Evolutionary conservation across 2,113 vertebrate genomes (phyloP).

Genomic region (Syngnathus typhle): DNA sequence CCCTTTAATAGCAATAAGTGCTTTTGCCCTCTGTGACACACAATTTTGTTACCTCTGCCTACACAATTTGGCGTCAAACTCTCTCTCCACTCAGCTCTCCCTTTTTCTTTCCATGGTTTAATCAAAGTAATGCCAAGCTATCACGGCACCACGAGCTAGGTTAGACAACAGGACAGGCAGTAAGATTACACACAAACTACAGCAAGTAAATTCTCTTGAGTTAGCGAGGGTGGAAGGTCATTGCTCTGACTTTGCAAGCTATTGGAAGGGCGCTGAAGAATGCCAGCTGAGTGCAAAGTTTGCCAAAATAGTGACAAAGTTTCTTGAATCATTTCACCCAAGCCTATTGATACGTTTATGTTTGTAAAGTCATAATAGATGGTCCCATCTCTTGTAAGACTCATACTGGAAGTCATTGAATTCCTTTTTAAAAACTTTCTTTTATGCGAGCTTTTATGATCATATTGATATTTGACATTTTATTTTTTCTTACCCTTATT

Average conservation of each 20-base stretch:
- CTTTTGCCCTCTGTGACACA: constrained; percentile 28
- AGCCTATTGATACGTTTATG: constrained; percentile 39
- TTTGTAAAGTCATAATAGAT: constrained; percentile 28
- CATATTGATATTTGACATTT: neutral
- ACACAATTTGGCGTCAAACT: constrained; percentile 26
- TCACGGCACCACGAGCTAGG: constrained; percentile 38
- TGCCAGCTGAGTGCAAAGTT: constrained; percentile 36
- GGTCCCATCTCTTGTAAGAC: neutral
- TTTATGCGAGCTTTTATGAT: neutral
- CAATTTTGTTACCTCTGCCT: constrained; percentile 32
- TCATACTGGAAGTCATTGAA: neutral
- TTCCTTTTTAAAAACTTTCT: neutral
- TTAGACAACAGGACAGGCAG: constrained; percentile 54
- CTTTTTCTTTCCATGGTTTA: constrained; percentile 47
- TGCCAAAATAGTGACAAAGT: constrained; percentile 28
- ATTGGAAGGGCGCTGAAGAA: constrained; percentile 56
- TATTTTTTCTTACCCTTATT: neutral
- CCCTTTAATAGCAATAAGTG: constrained; percentile 71
- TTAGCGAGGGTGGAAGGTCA: constrained; percentile 35
- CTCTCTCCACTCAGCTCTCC: constrained; percentile 11
- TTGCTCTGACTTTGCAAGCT: constrained; percentile 45
- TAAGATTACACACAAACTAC: constrained; percentile 62
- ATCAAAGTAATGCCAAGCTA: constrained; percentile 67
- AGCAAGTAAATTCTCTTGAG: constrained; percentile 40
- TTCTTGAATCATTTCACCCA: constrained; percentile 34